phyloP scores from a whole-genome alignment of 2,888 invertebrate genomes.

The Chloroclystis v-ata region DNA sequence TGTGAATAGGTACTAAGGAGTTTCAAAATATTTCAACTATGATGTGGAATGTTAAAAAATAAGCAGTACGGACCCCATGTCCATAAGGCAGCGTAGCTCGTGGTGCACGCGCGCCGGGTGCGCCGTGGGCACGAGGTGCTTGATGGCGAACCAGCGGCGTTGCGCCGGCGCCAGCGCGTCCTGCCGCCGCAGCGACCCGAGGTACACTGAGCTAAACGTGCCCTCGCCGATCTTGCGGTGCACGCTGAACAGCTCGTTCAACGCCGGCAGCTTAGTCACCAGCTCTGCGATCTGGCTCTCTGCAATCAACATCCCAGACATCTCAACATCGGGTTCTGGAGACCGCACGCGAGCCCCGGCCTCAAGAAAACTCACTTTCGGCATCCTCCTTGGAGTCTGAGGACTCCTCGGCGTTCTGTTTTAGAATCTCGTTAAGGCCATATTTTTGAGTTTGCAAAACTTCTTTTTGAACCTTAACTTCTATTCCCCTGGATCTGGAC shows the following conservation, averaged over 20 bases:
- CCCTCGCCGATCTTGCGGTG: conserved; percentile 88
- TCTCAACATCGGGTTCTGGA: not conserved
- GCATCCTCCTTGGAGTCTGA: conserved; percentile 51
- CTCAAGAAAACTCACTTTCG: conserved; percentile 48
- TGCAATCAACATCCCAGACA: conserved; percentile 32
- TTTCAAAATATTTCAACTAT: too few relatives aligned
- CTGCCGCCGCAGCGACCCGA: conserved; percentile 82
- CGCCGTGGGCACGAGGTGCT: conserved; percentile 91
- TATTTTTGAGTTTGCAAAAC: conserved; percentile 47
- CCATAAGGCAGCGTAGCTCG: conserved; percentile 87
- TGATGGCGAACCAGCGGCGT: conserved; percentile 86
- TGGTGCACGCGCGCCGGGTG: conserved; percentile 89
- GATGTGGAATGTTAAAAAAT: too few relatives aligned
- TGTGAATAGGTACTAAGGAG: too few relatives aligned
- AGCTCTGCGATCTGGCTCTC: conserved; percentile 66
- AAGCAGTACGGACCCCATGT: conserved; percentile 86
- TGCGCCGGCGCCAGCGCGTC: conserved; percentile 49
- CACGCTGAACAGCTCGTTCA: conserved; percentile 81
- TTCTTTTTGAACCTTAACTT: conserved; percentile 56
- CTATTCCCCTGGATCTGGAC: conserved; percentile 65
- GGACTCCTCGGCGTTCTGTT: conserved; percentile 47
- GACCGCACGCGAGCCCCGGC: too few relatives aligned
- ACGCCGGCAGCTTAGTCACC: conserved; percentile 75
- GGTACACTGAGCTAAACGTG: conserved; percentile 91
- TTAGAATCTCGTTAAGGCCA: conserved; percentile 45